phyloP scores from a whole-genome alignment of 2,888 invertebrate species.

The Isoperla grammatica region DNA sequence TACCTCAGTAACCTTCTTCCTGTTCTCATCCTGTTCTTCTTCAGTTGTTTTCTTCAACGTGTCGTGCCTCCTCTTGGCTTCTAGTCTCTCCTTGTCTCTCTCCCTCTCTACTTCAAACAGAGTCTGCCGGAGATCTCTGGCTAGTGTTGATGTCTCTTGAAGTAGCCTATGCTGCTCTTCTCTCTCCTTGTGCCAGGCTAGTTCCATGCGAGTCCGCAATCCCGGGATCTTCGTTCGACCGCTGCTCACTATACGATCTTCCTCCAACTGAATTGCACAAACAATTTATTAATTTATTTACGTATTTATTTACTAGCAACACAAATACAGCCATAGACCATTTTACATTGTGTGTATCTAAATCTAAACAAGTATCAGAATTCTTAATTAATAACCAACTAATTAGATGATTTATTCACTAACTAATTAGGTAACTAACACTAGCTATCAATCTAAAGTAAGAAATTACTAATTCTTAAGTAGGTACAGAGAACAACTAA shows the following conservation, averaged over 20 bases:
- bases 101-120: conserved; percentile 86
- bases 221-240: conserved; percentile 83
- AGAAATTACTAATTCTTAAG: too few relatives aligned
- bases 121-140: conserved; percentile 80
- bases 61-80: conserved; percentile 78
- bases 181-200: conserved; percentile 91
- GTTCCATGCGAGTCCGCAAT: conserved; percentile 77
- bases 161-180: conserved; percentile 86
- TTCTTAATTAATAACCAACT: too few relatives aligned
- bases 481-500: too few relatives aligned
- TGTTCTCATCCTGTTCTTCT: conserved; percentile 84
- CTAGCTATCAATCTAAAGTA: too few relatives aligned
- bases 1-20: conserved; percentile 65
- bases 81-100: conserved; percentile 81
- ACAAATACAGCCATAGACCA: not conserved
- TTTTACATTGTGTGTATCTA: too few relatives aligned
- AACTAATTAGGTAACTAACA: too few relatives aligned
- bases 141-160: conserved; percentile 85
- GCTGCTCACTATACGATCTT: conserved; percentile 74
- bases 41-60: conserved; percentile 78
- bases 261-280: conserved; percentile 60
- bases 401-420: too few relatives aligned
- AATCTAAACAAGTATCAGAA: too few relatives aligned
- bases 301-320: too few relatives aligned
- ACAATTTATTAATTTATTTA: conserved; percentile 2